Conservation (phyloP, 2,113 vertebrate genomes). For the Chinchilla lanigera region DNA sequence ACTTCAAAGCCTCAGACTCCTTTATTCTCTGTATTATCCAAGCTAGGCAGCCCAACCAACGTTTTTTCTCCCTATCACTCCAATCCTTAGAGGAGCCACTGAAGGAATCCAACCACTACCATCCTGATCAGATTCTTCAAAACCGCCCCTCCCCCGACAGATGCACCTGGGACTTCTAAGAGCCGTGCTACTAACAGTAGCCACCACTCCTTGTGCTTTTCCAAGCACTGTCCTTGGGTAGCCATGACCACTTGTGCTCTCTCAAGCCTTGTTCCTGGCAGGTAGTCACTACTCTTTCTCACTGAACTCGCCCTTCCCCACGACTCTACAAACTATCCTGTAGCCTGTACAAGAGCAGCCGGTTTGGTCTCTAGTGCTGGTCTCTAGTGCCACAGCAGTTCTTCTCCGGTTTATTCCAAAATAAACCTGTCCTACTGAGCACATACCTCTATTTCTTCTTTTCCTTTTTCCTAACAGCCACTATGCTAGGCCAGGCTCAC, state of each 20-base stretch:
- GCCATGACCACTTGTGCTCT: neutral
- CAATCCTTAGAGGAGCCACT: neutral
- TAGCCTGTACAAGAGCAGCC: neutral
- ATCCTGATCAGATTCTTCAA: neutral
- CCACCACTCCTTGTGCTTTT: neutral
- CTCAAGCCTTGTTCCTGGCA: neutral
- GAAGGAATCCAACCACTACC: neutral
- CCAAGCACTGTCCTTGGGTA: neutral
- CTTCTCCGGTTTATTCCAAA: neutral
- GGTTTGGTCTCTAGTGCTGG: neutral
- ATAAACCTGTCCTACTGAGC: neutral
- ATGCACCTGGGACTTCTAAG: neutral
- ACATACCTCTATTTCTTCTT: neutral
- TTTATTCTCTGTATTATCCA: neutral
- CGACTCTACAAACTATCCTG: neutral
- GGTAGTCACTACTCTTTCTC: neutral
- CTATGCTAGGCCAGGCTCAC: neutral
- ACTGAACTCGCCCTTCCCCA: neutral
- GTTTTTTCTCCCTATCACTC: neutral
- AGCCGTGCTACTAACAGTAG: neutral
- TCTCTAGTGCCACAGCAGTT: neutral
- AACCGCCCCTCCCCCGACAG: neutral
- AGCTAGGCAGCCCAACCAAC: neutral
- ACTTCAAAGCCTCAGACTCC: neutral
- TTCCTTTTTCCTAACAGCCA: neutral